phyloP scores from a whole-genome alignment of 2,888 invertebrate genomes.

The Oxytorus armatus region DNA sequence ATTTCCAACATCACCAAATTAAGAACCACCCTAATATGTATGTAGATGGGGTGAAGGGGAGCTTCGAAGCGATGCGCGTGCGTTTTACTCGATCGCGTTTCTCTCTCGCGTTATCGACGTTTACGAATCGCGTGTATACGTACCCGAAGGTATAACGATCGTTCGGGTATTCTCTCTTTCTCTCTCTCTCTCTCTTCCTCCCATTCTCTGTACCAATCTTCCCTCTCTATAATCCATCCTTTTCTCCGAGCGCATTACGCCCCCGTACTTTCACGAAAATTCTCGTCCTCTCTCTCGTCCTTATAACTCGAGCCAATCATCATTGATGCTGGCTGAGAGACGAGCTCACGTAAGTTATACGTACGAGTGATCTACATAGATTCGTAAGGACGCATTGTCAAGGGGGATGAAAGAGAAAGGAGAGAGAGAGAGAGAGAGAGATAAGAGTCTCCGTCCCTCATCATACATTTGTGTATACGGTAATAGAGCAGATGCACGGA shows the following conservation, averaged over 20 bases:
- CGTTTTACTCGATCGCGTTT: conserved; percentile 55
- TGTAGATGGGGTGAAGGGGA: too few relatives aligned
- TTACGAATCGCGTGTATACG: conserved; percentile 63
- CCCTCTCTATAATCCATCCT: conserved; percentile 34
- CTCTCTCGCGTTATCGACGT: conserved; percentile 58
- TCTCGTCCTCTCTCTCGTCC: conserved; percentile 28
- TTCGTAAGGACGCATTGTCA: conserved; percentile 22
- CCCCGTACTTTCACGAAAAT: conserved; percentile 52
- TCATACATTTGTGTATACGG: conserved; percentile 50
- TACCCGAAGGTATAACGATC: conserved; percentile 62
- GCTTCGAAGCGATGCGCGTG: conserved; percentile 51
- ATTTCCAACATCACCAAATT: too few relatives aligned
- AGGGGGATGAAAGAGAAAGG: conserved; percentile 7
- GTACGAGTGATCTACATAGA: conserved; percentile 38
- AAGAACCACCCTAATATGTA: too few relatives aligned
- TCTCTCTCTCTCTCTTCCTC: conserved; percentile 57
- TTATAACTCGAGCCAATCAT: conserved; percentile 62
- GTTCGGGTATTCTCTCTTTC: conserved; percentile 58
- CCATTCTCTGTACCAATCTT: conserved; percentile 28
- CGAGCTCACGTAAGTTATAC: conserved; percentile 51
- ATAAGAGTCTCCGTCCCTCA: too few relatives aligned
- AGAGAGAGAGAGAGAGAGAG: conserved; percentile 37
- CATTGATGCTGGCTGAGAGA: conserved; percentile 54
- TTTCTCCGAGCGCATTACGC: conserved; percentile 45
- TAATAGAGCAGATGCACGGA: conserved; percentile 56